Percentiles rank a stretch among this genome's conserved stretches.
These are phyloP conservation scores for Sorex maritimensis DNA, from an alignment of 2,797 vertebrate species.

Conservation along the genomic window DNA sequence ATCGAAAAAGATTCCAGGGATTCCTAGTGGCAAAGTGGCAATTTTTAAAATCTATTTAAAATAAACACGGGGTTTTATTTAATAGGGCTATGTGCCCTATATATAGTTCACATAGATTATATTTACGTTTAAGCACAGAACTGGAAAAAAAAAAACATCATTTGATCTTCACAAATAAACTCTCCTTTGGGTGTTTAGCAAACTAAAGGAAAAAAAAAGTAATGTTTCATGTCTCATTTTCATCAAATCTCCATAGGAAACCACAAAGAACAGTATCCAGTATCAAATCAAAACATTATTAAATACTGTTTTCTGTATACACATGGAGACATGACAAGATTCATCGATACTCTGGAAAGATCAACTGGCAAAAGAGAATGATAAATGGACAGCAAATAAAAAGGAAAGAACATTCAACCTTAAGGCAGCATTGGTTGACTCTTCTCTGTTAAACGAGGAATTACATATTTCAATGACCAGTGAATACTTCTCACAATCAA, in stretches of 20 bases:
- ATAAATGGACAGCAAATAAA: constrained; percentile 40
- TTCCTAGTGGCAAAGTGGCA: constrained; percentile 49
- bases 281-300: constrained; percentile 40
- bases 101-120: constrained; percentile 11
- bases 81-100: constrained; percentile 35
- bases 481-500: constrained; percentile 60
- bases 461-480: constrained; percentile 64
- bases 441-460: constrained; percentile 74
- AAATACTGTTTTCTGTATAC: constrained; percentile 65
- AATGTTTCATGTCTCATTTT: constrained; percentile 57
- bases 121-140: constrained; percentile 45
- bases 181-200: constrained; percentile 75
- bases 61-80: constrained; percentile 59
- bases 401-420: constrained; percentile 41
- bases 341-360: constrained; percentile 47
- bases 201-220: constrained; percentile 57
- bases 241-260: constrained; percentile 64
- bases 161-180: constrained; percentile 65
- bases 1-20: constrained; percentile 57
- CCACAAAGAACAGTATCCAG: constrained; percentile 6
- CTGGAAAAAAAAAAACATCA: constrained; percentile 51
- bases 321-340: constrained; percentile 30
- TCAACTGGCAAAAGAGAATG: constrained; percentile 43
- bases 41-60: constrained; percentile 66
- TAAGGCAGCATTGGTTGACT: constrained; percentile 71